Conservation (phyloP, 2,113 vertebrate species). For the Petroica traversi region DNA sequence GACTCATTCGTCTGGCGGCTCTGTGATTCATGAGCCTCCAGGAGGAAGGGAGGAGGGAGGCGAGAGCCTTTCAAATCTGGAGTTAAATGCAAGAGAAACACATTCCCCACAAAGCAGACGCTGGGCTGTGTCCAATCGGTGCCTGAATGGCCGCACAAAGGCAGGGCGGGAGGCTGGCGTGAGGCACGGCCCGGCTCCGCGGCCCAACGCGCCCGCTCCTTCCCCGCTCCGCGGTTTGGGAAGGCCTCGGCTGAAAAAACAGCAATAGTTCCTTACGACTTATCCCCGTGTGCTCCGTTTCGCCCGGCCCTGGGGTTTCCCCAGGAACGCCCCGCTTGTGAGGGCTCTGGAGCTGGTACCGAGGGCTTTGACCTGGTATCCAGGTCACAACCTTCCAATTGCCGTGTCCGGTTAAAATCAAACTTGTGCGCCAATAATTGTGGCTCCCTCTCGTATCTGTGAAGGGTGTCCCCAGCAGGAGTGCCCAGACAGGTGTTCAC, state of each 20-base stretch:
- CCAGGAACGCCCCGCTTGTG: background rate
- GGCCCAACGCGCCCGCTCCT: background rate
- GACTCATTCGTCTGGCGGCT: conserved; percentile 63
- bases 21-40: conserved; percentile 64
- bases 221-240: background rate
- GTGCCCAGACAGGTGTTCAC: too few relatives aligned
- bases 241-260: background rate
- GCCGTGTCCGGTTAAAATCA: background rate
- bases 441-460: background rate
- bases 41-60: conserved; percentile 64
- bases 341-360: background rate
- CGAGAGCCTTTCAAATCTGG: conserved; percentile 33
- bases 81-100: conserved; percentile 48
- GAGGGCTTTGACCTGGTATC: background rate
- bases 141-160: conserved; percentile 14
- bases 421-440: background rate
- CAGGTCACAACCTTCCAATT: background rate
- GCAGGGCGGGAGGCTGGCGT: background rate
- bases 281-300: background rate
- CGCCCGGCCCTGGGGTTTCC: background rate
- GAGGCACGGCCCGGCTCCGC: background rate
- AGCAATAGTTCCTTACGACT: background rate
- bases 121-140: conserved; percentile 26
- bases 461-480: background rate
- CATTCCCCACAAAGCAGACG: conserved; percentile 48